Evolutionary conservation across 2,797 vertebrate genomes (phyloP), one percentile per base, ranked within the genome.

Genomic region (Dipus sagitta): DNA sequence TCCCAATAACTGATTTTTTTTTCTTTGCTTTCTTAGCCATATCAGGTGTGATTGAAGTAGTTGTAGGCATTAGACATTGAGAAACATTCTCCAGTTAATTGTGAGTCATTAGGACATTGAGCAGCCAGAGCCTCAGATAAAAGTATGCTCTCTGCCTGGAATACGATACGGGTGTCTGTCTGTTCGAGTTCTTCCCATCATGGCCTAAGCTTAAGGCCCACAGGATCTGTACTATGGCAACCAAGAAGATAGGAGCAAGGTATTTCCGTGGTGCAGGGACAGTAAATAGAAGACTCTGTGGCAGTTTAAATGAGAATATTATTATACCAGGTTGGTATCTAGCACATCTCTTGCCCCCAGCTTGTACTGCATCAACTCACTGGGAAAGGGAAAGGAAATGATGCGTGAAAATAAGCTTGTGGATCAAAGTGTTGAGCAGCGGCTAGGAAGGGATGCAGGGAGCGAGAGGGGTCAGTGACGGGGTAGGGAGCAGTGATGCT

Each of bases 1-100:
- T 60, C 60, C 47, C 32, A 81, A 24, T 89, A 72, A 60, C 65
- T 78, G n/a, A 38, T 60, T 74, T 24, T 86, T 17, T 15, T 70
- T 28, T 86, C 47, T 93, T 64, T 42, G 24, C 77, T 90, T n/a
- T 83, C 80, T 95, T 86, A 38, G 12, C 10, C 64, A 2, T 80
- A 21, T 64, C 60, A 60, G 54, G 30, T 26, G 3, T 68, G 28
- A 21, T 70, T 67, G 72, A 74, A 67, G 83, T 65, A 52, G 24
- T 72, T 86, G 10, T 88, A 32, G 78, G 86, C 5, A 62, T 71
- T 34, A 79, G 47, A 52, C 2, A 68, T 14, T 68, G 7, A 64
- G 75, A 94, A 92, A 38, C 28, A 81, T 42, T 77, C 23, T 38
- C 32, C 26, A 30, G n/a, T 21, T 83, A 14, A 65, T 68, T 47